A percentile compares a stretch with the other conserved stretches of the same genome.
phyloP scores from a whole-genome alignment of 2,888 invertebrate species.

The Melanostoma scalare region DNA sequence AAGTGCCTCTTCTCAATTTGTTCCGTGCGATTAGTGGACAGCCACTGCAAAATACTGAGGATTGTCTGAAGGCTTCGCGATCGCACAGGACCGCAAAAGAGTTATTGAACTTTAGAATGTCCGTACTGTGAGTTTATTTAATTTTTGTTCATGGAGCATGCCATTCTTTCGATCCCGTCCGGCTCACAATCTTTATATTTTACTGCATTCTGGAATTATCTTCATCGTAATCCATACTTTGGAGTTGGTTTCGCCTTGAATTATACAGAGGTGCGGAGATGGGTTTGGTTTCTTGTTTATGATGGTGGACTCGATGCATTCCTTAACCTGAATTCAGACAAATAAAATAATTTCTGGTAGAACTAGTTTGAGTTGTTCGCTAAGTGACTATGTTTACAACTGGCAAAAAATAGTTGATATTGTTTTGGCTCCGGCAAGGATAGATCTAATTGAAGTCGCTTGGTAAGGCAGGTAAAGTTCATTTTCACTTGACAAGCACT shows the following conservation, averaged over 20 bases:
- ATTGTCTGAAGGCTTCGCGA: slow-evolving; percentile 38
- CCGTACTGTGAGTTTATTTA: too few relatives aligned
- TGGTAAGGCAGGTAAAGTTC: too few relatives aligned
- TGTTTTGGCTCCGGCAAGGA: too few relatives aligned
- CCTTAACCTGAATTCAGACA: too few relatives aligned
- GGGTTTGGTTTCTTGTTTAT: slow-evolving; percentile 11
- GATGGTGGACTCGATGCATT: too few relatives aligned
- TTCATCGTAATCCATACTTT: slow-evolving; percentile 5
- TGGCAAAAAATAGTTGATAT: too few relatives aligned
- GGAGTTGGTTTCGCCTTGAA: background rate
- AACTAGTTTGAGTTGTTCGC: too few relatives aligned
- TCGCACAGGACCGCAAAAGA: slow-evolving; percentile 26
- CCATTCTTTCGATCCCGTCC: background rate
- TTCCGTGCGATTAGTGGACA: slow-evolving; percentile 31
- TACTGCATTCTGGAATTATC: slow-evolving; percentile 27
- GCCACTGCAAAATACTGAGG: slow-evolving; percentile 57
- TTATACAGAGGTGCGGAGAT: slow-evolving; percentile 21
- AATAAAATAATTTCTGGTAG: too few relatives aligned
- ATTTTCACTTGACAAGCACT: too few relatives aligned
- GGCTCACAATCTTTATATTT: background rate
- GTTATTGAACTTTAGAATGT: slow-evolving; percentile 50
- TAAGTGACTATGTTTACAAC: too few relatives aligned
- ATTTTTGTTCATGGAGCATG: slow-evolving; percentile 15
- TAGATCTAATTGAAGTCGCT: too few relatives aligned
- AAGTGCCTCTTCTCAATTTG: slow-evolving; percentile 47